Conservation (phyloP, 2,888 invertebrate genomes). For the Stegophylla sp. region DNA sequence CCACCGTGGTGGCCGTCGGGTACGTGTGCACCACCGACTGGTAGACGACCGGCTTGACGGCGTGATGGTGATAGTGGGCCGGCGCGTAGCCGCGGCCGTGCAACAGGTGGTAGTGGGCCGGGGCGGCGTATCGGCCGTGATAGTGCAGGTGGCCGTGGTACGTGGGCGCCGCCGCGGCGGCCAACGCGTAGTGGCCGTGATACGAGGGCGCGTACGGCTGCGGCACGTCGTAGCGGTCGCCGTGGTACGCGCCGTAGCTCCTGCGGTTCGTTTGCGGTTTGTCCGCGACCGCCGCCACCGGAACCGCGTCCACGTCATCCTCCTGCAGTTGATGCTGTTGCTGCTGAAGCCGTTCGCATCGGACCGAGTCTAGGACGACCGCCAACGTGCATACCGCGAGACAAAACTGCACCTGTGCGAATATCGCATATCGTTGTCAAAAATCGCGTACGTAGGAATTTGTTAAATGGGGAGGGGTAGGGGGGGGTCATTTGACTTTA, state of each 20-base stretch:
- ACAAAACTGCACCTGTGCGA: slow-evolving; percentile 1
- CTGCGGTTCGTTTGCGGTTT: slow-evolving; percentile 30
- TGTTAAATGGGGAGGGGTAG: too few relatives aligned
- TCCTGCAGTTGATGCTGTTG: too few relatives aligned
- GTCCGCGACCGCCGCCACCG: background rate
- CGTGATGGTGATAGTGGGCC: background rate
- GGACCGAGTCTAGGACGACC: background rate
- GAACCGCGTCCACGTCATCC: too few relatives aligned
- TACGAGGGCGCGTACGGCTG: slow-evolving; percentile 12
- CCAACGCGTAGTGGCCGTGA: slow-evolving; percentile 4
- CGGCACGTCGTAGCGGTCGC: too few relatives aligned
- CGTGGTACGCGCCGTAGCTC: slow-evolving; percentile 38
- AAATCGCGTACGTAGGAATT: too few relatives aligned
- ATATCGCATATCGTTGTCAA: too few relatives aligned
- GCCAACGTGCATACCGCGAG: slow-evolving; percentile 11
- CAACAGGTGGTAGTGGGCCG: background rate
- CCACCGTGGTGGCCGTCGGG: slow-evolving; percentile 52
- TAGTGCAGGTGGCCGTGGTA: background rate
- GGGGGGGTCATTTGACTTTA: too few relatives aligned
- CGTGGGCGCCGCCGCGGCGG: background rate
- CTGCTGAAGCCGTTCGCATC: slow-evolving; percentile 18
- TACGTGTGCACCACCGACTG: slow-evolving; percentile 51
- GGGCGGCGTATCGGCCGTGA: background rate
- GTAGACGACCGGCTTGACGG: slow-evolving; percentile 36
- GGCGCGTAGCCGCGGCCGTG: background rate